Base-by-base conservation (phyloP, 1,140 invertebrate genomes). In the Nephotettix cincticeps region DNA sequence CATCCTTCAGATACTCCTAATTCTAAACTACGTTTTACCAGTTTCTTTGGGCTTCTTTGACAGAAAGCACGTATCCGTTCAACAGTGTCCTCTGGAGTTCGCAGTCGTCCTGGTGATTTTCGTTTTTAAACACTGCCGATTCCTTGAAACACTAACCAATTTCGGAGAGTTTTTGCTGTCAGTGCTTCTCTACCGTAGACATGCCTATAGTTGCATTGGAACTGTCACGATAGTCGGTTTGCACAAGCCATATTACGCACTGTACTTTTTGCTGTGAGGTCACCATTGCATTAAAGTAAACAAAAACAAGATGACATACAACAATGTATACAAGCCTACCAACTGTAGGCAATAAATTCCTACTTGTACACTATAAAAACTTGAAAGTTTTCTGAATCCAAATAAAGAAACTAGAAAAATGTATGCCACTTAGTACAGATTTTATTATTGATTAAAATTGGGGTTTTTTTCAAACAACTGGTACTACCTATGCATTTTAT, bases 181-280 rank as follows among this genome's bases (percentile, higher is more conserved):
- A 25, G 54, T 58, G 54, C 21, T 58, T 58, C 17, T 25, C 23
- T 14, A 36, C 32, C 32, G 28, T 58, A 58, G 19, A 23, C 11
- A 58, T 25, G 23, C 27, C 54, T 58, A 25, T 23, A 58, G 28
- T 25, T 58, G 28, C 23, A 2, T 58, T 25, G 54, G n/a, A 13
- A 58, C 54, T 58, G 54, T 58, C 28, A 58, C 28, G 27, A 58
- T 28, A 58, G 54, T 58, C 23, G 28, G 54, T 58, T 58, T 58
- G 9, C 54, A 58, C 54, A 3, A 58, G 54, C 54, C 54, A 58
- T 23, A 58, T 58, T 14, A 58, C 54, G 28, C 23, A 58, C 23
- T 58, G 54, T 14, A 28, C 23, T 14, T 58, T 58, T 25, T 58
- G 54, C 28, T 58, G 54, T 25, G 9, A 25, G 14, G 23, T 58